phyloP scores from a whole-genome alignment of 1,140 invertebrate species.

The Notospermus geniculatus region DNA sequence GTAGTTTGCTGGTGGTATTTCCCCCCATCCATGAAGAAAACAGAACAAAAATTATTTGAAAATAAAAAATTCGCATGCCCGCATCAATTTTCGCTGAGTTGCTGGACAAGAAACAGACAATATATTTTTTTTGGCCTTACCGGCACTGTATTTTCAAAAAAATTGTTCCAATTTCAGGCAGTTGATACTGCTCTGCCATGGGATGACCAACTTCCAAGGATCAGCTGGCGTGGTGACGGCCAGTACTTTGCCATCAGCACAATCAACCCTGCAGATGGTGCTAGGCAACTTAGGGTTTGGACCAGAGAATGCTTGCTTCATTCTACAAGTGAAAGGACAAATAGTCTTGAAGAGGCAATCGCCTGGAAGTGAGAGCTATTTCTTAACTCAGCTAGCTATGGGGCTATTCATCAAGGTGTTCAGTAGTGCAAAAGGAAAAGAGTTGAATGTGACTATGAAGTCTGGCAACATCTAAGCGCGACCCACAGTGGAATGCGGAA shows the following conservation, averaged over 20 bases:
- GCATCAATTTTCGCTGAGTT: too few species aligned
- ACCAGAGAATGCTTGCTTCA: conserved; percentile 48
- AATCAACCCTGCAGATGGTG: conserved; percentile 50
- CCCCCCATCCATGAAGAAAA: too few species aligned
- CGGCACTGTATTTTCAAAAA: too few species aligned
- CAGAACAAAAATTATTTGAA: too few species aligned
- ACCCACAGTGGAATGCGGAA: too few species aligned
- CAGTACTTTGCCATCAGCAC: conserved; percentile 76
- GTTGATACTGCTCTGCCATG: conserved; percentile 31
- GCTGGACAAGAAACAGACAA: too few species aligned
- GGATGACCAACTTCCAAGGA: conserved; percentile 62
- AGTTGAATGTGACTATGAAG: neutral
- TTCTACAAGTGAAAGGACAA: conserved; percentile 54
- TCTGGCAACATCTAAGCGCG: too few species aligned
- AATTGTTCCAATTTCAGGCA: too few species aligned
- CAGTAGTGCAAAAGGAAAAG: neutral
- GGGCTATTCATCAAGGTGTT: conserved; percentile 4
- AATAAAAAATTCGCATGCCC: too few species aligned
- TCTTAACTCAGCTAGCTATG: too few species aligned
- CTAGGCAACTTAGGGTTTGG: conserved; percentile 53
- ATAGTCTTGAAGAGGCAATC: conserved; percentile 68
- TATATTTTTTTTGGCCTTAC: too few species aligned
- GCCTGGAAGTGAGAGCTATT: conserved; percentile 71
- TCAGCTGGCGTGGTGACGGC: conserved; percentile 84
- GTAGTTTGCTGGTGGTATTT: too few species aligned